phyloP scores from a whole-genome alignment of 92 coral and sea anemone genomes.

The Micromussa lordhowensis region DNA sequence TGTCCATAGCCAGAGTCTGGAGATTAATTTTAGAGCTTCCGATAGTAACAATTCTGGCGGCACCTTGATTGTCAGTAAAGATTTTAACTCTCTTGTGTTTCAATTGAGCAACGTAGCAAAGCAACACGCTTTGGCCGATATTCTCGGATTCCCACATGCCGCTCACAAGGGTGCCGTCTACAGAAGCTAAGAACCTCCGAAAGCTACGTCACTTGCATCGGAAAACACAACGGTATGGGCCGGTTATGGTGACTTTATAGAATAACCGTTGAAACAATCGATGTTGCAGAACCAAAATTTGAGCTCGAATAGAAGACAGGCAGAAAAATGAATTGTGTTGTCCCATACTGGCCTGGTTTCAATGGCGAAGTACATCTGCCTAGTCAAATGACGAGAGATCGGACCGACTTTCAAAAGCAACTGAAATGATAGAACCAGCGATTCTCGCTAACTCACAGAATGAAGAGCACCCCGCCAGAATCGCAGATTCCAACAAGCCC shows the following conservation, averaged over 20 bases:
- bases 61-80: conserved; percentile 60
- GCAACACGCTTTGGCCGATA: conserved; percentile 44
- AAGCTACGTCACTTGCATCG: conserved; percentile 70
- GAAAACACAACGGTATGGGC: conserved; percentile 35
- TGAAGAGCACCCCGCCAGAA: conserved; percentile 26
- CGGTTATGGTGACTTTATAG: conserved; percentile 21
- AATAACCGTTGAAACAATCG: conserved; percentile 60
- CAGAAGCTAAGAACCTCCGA: conserved; percentile 57
- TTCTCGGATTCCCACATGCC: conserved; percentile 56
- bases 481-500: conserved; percentile 30
- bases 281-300: conserved; percentile 59
- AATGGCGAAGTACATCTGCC: conserved; percentile 69
- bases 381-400: conserved; percentile 56
- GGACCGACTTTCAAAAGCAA: conserved; percentile 53
- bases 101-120: conserved; percentile 23
- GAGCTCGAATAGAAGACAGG: conserved; percentile 50
- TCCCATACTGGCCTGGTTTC: conserved; percentile 64
- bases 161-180: conserved; percentile 36
- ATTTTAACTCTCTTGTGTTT: conserved; percentile 44
- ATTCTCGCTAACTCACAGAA: conserved; percentile 37
- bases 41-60: conserved; percentile 71
- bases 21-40: conserved; percentile 68
- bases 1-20: conserved; percentile 37
- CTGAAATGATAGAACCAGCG: conserved; percentile 53
- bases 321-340: not conserved